Base-by-base conservation (phyloP, 2,888 invertebrate genomes). In the Perizoma flavofasciatum region DNA sequence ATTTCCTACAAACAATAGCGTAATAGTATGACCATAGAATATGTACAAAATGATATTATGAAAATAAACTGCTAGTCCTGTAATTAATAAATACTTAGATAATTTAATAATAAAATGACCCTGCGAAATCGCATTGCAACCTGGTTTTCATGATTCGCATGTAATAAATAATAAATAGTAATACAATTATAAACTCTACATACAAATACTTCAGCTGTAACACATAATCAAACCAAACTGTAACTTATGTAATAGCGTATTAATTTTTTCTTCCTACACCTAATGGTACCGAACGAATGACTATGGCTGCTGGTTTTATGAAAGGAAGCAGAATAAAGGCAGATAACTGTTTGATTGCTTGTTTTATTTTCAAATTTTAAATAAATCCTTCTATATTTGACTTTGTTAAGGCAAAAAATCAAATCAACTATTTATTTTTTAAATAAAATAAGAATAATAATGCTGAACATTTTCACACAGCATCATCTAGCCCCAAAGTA, bases 211-310 rank as follows among this genome's bases (percentile, higher is more conserved):
- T 88, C 90, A 89, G 78, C 86, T 87, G 87, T 91, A 90, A 86
- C 86, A 89, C 91, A 85, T 92, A 92, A 89, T 91, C 91, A 91
- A 92, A 90, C 90, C 88, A 89, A 90, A 88, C 88, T 89, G 82
- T 90, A 92, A 89, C 85, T 87, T 90, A 89, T 89, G 85, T 89
- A 89, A 90, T 90, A 92, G 89, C 79, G 81, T 87, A 90, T 90
- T 88, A 81, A 88, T 90, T 89, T 83, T n/a, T 86, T 89, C 91
- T 92, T 91, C 89, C 89, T 90, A 83, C 89, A 39, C 39, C 39
- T 41, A 89, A 90, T 86, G 90, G 90, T 91, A 89, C 89, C 86
- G 91, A 88, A 82, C 80, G 90, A 86, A 85, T 85, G 90, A 89
- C 81, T 88, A 91, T 91, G 91, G 92, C 92, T 89, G 92, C 90